Conservation (phyloP, 2,888 invertebrate genomes). For the Harmothoe impar region DNA sequence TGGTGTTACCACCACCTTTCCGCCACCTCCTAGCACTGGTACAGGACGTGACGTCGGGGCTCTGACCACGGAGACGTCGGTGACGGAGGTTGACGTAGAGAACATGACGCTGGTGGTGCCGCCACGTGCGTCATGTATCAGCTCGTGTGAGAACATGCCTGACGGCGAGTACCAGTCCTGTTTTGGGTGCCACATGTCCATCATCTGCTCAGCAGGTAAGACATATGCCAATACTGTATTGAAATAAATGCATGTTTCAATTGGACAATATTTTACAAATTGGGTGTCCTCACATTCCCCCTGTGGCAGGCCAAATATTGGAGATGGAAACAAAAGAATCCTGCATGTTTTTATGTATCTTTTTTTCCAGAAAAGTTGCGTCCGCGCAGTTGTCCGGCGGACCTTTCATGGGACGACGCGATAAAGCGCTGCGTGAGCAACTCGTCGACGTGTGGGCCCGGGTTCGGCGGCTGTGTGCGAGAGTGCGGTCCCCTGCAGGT, state of each 20-base stretch:
- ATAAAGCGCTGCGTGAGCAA: background rate
- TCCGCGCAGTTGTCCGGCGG: background rate
- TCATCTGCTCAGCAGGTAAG: background rate
- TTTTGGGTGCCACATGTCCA: conserved; percentile 34
- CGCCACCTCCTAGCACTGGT: background rate
- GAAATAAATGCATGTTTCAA: background rate
- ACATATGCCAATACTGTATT: background rate
- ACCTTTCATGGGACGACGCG: conserved; percentile 34
- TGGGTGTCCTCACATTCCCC: too few relatives aligned
- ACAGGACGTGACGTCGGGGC: background rate
- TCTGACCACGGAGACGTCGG: background rate
- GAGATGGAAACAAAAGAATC: too few relatives aligned
- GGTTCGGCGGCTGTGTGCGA: conserved; percentile 44
- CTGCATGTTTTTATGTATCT: too few relatives aligned
- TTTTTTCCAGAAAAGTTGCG: background rate
- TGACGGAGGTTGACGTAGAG: background rate
- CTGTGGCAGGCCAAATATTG: too few relatives aligned
- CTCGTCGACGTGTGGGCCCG: conserved; percentile 35
- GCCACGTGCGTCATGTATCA: conserved; percentile 37
- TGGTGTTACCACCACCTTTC: background rate
- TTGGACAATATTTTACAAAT: too few relatives aligned
- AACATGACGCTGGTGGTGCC: background rate
- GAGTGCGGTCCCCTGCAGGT: conserved; percentile 20
- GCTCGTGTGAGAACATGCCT: conserved; percentile 45
- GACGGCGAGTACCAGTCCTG: conserved; percentile 56